Conservation (phyloP, 2,888 invertebrate species). For the Bibio marci region DNA sequence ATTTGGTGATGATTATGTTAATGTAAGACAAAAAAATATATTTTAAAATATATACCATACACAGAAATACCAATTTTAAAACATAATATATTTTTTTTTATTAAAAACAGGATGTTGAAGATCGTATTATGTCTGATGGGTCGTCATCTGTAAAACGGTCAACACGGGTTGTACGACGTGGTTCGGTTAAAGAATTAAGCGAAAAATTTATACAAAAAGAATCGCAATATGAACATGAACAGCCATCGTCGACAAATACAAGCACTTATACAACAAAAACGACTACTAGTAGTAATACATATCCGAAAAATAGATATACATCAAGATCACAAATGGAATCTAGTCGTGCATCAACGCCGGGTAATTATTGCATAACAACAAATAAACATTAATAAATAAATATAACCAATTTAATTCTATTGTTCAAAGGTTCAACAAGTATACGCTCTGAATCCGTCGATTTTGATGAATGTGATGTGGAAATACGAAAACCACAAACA, state of each 20-base stretch:
- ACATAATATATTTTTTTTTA: too few relatives aligned
- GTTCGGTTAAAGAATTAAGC: conserved; percentile 60
- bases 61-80: too few relatives aligned
- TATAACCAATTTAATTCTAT: neutral
- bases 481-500: conserved; percentile 14
- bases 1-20: conserved; percentile 5
- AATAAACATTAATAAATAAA: neutral
- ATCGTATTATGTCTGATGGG: too few relatives aligned
- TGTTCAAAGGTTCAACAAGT: neutral
- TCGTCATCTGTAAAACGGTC: conserved; percentile 8
- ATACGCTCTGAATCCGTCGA: conserved; percentile 1
- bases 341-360: conserved; percentile 25
- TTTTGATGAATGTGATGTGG: conserved; percentile 13
- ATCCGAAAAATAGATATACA: conserved; percentile 60
- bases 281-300: conserved; percentile 22
- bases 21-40: too few relatives aligned
- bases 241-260: too few relatives aligned
- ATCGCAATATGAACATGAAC: conserved; percentile 9
- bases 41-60: too few relatives aligned
- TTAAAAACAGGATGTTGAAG: too few relatives aligned
- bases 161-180: conserved; percentile 36
- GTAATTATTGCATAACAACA: conserved; percentile 7
- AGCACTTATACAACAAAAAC: conserved; percentile 14
- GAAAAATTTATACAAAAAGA: conserved; percentile 58
- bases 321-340: conserved; percentile 38